Base-by-base conservation (phyloP, 1,140 invertebrate species). In the Pissodes strobi region DNA sequence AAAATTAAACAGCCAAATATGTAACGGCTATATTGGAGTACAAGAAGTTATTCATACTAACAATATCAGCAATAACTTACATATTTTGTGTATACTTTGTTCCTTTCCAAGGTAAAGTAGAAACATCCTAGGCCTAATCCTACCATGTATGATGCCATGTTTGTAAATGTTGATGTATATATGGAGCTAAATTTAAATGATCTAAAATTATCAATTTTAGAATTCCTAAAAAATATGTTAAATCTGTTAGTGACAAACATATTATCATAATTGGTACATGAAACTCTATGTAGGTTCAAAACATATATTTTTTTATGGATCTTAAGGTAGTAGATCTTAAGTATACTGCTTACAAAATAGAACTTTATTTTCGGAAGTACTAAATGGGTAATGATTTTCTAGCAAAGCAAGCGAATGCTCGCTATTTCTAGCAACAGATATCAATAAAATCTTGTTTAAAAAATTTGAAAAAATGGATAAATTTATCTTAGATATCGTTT, bases 111-210 rank as follows among this genome's bases (percentile, higher is more conserved):
- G 1, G 23, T 4, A 15, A 41, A 68, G 41, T 72, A 69, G 21
- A 64, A 17, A 59, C 52, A 68, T 48, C 66, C 70, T 15, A 69
- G 66, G 38, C n/a, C 21, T 9, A 72, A 13, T 13, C 70, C 70
- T 30, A 72, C 37, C 34, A 67, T 68, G 30, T 72, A 72, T 10
- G 69, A 66, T 1, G 62, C 62, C 63, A 68, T 68, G 30, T 70
- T 70, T 18, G 58, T 39, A 25, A 59, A 68, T 9, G 60, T 70
- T 10, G 69, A 68, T 1, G 58, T 58, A 34, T 70, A 70, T 22
- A 65, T 59, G 10, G 48, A 53, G 27, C 57, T 65, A 38, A 70
- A 70, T 48, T 68, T 45, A 21, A 66, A 65, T 6, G 62, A 49
- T 25, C 52, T 59, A 17, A 66, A 68, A 21, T 65, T 58, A 21